Conservation (phyloP, 35 echinoderm and acorn worm species). For the Anneissia japonica region DNA sequence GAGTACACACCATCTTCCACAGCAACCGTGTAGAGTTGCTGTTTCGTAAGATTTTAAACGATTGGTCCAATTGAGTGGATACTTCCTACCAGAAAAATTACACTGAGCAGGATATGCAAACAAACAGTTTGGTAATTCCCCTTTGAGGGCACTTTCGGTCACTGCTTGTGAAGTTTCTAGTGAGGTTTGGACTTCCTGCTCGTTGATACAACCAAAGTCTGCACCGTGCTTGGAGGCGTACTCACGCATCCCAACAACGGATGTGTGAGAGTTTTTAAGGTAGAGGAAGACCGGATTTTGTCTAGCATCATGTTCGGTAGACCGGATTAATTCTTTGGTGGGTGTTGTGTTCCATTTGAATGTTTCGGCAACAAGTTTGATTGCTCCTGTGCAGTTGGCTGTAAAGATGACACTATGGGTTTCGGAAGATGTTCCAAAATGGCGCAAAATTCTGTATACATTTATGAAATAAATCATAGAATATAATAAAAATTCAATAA, state of each 20-base stretch:
- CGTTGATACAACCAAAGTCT: conserved; percentile 17
- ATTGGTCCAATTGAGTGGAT: conserved; percentile 35
- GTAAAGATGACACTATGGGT: conserved; percentile 78
- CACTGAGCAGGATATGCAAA: conserved; percentile 80
- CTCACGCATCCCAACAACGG: conserved; percentile 89
- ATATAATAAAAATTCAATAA: neutral
- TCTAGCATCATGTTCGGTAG: neutral
- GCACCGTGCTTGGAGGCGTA: conserved; percentile 52
- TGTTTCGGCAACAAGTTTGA: conserved; percentile 73
- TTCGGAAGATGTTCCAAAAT: conserved; percentile 79
- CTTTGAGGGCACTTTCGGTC: neutral
- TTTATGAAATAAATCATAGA: neutral
- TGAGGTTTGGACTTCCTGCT: neutral
- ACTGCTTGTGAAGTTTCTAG: neutral
- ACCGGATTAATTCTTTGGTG: neutral
- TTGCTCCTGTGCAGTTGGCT: conserved; percentile 70
- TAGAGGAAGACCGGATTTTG: conserved; percentile 45
- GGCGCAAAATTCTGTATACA: conserved; percentile 59
- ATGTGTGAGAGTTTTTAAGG: conserved; percentile 80
- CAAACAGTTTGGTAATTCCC: conserved; percentile 5
- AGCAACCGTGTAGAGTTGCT: neutral
- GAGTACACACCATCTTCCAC: conserved; percentile 69
- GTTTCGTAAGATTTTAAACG: conserved; percentile 29
- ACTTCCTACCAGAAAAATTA: conserved; percentile 81
- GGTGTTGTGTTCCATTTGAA: conserved; percentile 54